phyloP scores from a whole-genome alignment of 92 coral and sea anemone genomes.

The Phenganax stokvisi region DNA sequence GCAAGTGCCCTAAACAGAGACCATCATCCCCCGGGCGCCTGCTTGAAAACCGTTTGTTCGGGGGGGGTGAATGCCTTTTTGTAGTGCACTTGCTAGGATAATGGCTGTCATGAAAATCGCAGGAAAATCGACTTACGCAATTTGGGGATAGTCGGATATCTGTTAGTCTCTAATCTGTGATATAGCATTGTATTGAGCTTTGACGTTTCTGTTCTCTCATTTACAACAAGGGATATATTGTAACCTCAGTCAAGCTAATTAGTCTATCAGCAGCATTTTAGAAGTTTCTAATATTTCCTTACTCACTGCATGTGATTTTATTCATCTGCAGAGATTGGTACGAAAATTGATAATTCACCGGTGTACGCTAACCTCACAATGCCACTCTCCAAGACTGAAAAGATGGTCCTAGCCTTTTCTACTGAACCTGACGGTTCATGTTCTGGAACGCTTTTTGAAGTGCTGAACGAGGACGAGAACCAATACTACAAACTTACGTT shows the following conservation, averaged over 20 bases:
- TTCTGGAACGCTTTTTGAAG: conserved; percentile 27
- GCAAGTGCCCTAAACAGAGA: too few relatives aligned
- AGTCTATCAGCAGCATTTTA: neutral
- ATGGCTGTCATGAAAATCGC: too few relatives aligned
- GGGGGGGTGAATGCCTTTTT: too few relatives aligned
- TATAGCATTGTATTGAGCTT: too few relatives aligned
- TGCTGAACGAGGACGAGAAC: conserved; percentile 8
- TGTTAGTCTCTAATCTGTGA: too few relatives aligned
- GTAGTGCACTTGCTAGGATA: too few relatives aligned
- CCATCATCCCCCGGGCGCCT: too few relatives aligned
- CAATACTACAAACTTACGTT: conserved; percentile 23
- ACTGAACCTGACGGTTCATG: neutral
- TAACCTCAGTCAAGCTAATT: neutral
- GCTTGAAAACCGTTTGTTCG: too few relatives aligned
- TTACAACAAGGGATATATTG: too few relatives aligned
- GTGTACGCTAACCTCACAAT: conserved; percentile 31
- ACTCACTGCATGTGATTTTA: neutral
- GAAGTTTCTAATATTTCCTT: neutral
- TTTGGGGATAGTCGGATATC: too few relatives aligned
- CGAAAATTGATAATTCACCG: neutral
- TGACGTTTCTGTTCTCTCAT: too few relatives aligned
- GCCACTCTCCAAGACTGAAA: conserved; percentile 12
- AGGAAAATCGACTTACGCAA: too few relatives aligned
- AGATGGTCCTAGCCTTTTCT: conserved; percentile 33
- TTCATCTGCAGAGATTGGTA: conserved; percentile 20